Percentiles rank a stretch among this genome's conserved stretches.
These are phyloP conservation scores for Spilogale gracilis DNA, from an alignment of 2,113 vertebrate species.

Conservation along the genomic window DNA sequence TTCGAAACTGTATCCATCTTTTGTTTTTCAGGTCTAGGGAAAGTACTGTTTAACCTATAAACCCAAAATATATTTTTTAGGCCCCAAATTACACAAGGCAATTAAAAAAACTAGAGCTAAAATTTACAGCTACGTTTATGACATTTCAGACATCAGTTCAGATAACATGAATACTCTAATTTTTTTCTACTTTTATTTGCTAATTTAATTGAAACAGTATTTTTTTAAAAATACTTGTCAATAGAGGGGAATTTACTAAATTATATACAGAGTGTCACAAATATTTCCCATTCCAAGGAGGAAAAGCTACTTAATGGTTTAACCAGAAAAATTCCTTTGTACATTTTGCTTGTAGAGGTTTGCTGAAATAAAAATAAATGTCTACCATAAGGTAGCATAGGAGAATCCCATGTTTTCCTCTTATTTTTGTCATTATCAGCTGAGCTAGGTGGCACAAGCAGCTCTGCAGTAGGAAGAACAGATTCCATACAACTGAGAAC, in stretches of 20 bases:
- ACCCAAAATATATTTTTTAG: not conserved
- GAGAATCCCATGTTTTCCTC: not conserved
- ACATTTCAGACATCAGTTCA: not conserved
- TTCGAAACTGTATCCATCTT: not conserved
- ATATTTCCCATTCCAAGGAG: not conserved
- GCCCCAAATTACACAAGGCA: not conserved
- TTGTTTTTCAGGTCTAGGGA: not conserved
- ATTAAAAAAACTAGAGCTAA: not conserved
- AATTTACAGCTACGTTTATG: not conserved
- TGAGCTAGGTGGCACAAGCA: not conserved
- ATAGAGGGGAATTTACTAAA: not conserved
- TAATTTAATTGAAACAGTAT: not conserved
- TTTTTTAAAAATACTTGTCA: not conserved
- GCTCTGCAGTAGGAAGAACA: not conserved
- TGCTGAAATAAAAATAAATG: not conserved
- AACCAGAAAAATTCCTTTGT: not conserved
- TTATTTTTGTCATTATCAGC: not conserved
- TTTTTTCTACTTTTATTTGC: not conserved
- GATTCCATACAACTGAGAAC: not conserved
- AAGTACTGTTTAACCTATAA: not conserved
- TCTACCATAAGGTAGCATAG: not conserved
- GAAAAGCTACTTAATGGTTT: not conserved
- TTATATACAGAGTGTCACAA: not conserved
- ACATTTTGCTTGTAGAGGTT: not conserved
- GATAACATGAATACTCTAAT: not conserved